Percentiles rank a stretch among this genome's conserved stretches.
phyloP scores from a whole-genome alignment of 1,140 invertebrate genomes.

The Acromyrmex heyeri region DNA sequence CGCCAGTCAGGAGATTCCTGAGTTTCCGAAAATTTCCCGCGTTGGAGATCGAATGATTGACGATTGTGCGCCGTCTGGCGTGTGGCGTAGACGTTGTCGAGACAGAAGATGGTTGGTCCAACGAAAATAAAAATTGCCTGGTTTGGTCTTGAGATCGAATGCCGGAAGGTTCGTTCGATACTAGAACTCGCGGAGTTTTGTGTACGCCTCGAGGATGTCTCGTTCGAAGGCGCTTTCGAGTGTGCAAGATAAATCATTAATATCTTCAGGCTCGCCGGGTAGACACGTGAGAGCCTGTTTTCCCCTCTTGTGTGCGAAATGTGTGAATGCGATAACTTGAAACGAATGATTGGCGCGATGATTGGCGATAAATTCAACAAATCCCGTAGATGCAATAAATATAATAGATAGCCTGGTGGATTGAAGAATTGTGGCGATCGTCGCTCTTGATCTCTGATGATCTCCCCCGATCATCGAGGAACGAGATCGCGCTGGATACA shows the following conservation, averaged over 20 bases:
- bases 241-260: conserved; percentile 30
- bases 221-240: conserved; percentile 33
- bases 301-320: conserved; percentile 24
- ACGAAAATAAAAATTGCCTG: background rate
- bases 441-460: conserved; percentile 33
- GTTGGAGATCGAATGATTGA: background rate
- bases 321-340: conserved; percentile 11
- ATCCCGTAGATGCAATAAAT: conserved; percentile 17
- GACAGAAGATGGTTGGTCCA: background rate
- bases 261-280: conserved; percentile 39
- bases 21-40: background rate
- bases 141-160: conserved; percentile 26
- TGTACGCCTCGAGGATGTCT: conserved; percentile 7
- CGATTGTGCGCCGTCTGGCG: background rate
- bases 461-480: conserved; percentile 24
- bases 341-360: conserved; percentile 17
- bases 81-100: background rate
- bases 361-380: conserved; percentile 18
- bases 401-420: conserved; percentile 18
- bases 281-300: conserved; percentile 52
- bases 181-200: conserved; percentile 16
- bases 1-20: background rate
- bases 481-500: conserved; percentile 39
- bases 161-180: conserved; percentile 18
- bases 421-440: conserved; percentile 34